Percentiles rank a stretch among this genome's conserved stretches.
Conservation (phyloP, 2,797 vertebrate species). For the Dromococcyx pavoninus region DNA sequence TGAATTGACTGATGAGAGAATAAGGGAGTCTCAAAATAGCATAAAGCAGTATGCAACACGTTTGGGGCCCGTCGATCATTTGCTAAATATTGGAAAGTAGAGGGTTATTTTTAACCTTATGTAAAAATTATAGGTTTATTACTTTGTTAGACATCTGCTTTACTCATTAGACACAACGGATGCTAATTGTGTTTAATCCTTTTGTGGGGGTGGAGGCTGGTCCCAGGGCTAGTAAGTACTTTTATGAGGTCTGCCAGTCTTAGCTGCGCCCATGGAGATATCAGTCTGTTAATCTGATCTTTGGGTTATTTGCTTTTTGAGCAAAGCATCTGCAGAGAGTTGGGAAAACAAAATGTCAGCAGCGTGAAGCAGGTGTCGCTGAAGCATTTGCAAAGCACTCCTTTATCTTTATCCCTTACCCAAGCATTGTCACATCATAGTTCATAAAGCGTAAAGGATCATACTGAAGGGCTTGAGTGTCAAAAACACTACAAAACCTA, state of each 20-base stretch:
- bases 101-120: neutral
- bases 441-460: neutral
- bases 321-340: slow-evolving; percentile 8
- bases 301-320: slow-evolving; percentile 7
- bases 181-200: slow-evolving; percentile 63
- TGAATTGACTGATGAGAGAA: slow-evolving; percentile 54
- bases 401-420: neutral
- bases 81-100: neutral
- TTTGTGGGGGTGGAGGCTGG: neutral
- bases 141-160: slow-evolving; percentile 42
- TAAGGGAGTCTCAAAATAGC: neutral
- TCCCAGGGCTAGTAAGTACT: neutral
- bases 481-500: neutral
- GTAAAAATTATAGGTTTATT: slow-evolving; percentile 38
- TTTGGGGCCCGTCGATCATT: neutral
- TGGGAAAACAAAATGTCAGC: neutral
- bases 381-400: neutral
- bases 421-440: fast-evolving
- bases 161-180: slow-evolving; percentile 10
- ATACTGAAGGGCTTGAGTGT: neutral
- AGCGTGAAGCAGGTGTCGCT: neutral
- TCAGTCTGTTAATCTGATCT: slow-evolving; percentile 23
- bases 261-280: neutral
- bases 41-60: neutral
- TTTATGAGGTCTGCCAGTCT: slow-evolving; percentile 23